A percentile compares a stretch with the other conserved stretches of the same genome.
phyloP scores from a whole-genome alignment of 2,113 vertebrate species.

The Capreolus pygargus region DNA sequence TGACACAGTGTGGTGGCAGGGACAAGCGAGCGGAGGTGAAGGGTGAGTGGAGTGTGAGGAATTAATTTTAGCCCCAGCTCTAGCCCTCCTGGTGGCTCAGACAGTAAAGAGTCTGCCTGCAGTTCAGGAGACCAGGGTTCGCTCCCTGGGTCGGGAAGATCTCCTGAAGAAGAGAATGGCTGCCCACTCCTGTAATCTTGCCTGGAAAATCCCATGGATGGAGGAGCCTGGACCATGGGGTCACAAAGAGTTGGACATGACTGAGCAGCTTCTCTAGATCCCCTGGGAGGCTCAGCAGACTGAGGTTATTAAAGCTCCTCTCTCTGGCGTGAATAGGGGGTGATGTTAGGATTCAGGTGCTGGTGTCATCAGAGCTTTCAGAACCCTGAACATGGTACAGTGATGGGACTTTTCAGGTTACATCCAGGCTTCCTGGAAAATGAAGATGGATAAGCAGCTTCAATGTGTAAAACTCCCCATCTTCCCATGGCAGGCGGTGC shows the following conservation, averaged over 20 bases:
- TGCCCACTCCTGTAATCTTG: too few species aligned
- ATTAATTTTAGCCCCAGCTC: constrained; percentile 54
- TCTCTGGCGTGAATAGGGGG: neutral
- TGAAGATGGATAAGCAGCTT: neutral
- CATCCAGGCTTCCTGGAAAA: neutral
- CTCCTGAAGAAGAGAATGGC: too few species aligned
- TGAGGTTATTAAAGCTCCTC: neutral
- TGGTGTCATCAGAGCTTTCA: neutral
- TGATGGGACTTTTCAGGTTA: neutral
- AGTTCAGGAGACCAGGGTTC: too few species aligned
- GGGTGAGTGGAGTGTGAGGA: constrained; percentile 3
- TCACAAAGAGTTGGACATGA: too few species aligned
- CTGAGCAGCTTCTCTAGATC: neutral
- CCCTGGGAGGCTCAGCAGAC: constrained; percentile 45
- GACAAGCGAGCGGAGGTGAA: constrained; percentile 1
- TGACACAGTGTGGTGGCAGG: constrained; percentile 2
- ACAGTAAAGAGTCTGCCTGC: too few species aligned
- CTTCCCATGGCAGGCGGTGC: neutral
- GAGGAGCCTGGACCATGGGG: too few species aligned
- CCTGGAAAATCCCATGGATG: too few species aligned
- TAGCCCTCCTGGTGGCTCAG: constrained; percentile 30
- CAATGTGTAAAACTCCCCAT: too few species aligned
- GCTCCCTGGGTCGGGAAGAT: too few species aligned
- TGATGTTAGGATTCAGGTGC: too few species aligned
- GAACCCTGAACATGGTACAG: neutral